Evolutionary conservation across 2,888 invertebrate genomes (phyloP), one percentile per base, ranked within the genome.

Genomic region (Microctonus aethiopoides): DNA sequence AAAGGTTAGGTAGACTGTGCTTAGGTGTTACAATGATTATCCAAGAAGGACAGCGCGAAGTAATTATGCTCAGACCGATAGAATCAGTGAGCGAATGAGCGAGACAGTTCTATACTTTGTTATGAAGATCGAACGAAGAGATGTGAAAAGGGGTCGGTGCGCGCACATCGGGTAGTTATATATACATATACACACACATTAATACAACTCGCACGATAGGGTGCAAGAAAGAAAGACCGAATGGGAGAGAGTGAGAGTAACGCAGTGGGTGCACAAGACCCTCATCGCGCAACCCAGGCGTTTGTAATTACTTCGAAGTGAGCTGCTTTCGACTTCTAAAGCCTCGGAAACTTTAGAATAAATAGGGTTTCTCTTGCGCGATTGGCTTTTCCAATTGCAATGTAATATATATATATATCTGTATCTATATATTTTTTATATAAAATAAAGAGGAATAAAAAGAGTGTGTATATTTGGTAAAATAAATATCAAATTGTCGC

Each of bases 21-120:
- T 85, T 85, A 84, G 86, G 85, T 85, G 85, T 86, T 85, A 85
- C 86, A 86, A 85, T 86, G 85, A 85, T 86, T 86, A 86, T 84
- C 80, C 82, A 84, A 85, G 85, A 85, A 82, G 84, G 85, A 85
- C 84, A 83, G 85, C 84, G 78, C 81, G 80, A 84, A 85, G 85
- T 85, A 85, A 85, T 85, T 85, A 86, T 84, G 81, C 83, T 46
- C 9, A 16, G 46, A 16, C 77, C 80, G 85, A 85, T 85, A 84
- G 83, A 81, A 83, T 83, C 83, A 79, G 78, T 76, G 57, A 61
- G 79, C 61, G 83, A 73, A 77, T 64, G 77, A 85, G 81, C 66
- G 81, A 80, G 84, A 81, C 59, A 71, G 74, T 52, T 68, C 73
- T 77, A 81, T 83, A 85, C 83, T 84, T 84, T 83, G 77, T 80